Base-by-base conservation (phyloP, 2,797 vertebrate species). In the Phrynocephalus guinanensis region DNA sequence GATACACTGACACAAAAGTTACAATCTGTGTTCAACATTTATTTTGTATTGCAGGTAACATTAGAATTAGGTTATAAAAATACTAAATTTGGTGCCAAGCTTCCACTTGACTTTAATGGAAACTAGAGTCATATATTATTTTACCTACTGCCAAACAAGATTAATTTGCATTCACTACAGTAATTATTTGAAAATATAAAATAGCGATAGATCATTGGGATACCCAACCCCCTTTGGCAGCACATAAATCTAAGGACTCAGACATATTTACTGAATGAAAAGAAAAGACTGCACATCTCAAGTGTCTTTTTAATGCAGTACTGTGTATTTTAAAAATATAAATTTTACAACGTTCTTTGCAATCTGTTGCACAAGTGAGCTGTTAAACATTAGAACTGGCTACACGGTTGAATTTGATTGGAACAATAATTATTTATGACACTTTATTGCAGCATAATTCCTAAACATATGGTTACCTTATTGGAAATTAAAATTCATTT, bases 401-500 rank as follows among this genome's bases (percentile, higher is more conserved):
- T 88, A 24, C 90, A 93, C 93, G 90, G 91, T 86, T 91, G 86
- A 93, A 92, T 93, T 93, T 92, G 88, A 94, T 92, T 84, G 87
- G 92, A 95, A 92, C 80, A 91, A 85, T 94, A 92, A 95, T 96
- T 95, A 94, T 93, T 94, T 94, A 93, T 94, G 94, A 95, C 92
- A 95, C 56, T 92, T 95, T 89, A 91, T 92, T 93, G 83, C 85
- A 93, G 87, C 77, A 89, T 60, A 91, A 33, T 71, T 96, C 72
- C 86, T 93, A 95, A 96, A 86, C 94, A 95, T 94, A 96, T 88
- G 94, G 93, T 91, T 95, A 95, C 88, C 91, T 94, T 95, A 94
- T 93, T 93, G 95, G 94, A 96, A 96, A 96, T 95, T 95, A 94
- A 92, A 95, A 96, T 92, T 93, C 93, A 92, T 95, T 95, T 96